Percentiles rank a stretch among this genome's conserved stretches.
phyloP scores from a whole-genome alignment of 2,113 vertebrate genomes.

The Chunga burmeisteri region DNA sequence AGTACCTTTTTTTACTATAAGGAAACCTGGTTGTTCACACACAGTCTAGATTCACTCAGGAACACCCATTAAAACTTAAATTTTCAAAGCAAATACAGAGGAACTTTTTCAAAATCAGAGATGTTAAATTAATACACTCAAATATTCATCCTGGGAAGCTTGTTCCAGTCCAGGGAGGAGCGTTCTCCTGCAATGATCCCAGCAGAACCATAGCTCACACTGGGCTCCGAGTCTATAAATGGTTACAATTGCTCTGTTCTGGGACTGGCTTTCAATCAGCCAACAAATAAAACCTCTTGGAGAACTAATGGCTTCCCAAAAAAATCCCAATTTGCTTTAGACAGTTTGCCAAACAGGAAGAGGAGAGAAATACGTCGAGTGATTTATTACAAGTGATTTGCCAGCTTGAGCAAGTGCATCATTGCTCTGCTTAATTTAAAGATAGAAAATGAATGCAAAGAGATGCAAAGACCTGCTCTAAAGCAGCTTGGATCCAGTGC shows the following conservation, averaged over 20 bases:
- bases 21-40: neutral
- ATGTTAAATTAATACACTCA: neutral
- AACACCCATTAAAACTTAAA: neutral
- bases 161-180: neutral
- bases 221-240: neutral
- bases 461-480: neutral
- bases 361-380: conserved; percentile 16
- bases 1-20: neutral
- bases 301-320: neutral
- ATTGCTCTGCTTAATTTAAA: neutral
- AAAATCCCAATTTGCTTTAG: neutral
- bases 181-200: neutral
- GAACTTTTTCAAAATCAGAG: neutral
- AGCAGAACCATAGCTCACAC: neutral
- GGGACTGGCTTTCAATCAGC: conserved; percentile 11
- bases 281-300: conserved; percentile 31
- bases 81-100: neutral
- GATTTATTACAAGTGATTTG: conserved; percentile 38
- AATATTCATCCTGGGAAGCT: neutral
- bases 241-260: neutral
- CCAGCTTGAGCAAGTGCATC: conserved; percentile 17
- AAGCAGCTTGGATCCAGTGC: neutral
- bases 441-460: neutral
- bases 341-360: conserved; percentile 47
- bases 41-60: neutral